Evolutionary conservation across 2,113 vertebrate species (phyloP), one percentile per base, ranked within the genome.

Genomic region (Cromileptes altivelis): DNA sequence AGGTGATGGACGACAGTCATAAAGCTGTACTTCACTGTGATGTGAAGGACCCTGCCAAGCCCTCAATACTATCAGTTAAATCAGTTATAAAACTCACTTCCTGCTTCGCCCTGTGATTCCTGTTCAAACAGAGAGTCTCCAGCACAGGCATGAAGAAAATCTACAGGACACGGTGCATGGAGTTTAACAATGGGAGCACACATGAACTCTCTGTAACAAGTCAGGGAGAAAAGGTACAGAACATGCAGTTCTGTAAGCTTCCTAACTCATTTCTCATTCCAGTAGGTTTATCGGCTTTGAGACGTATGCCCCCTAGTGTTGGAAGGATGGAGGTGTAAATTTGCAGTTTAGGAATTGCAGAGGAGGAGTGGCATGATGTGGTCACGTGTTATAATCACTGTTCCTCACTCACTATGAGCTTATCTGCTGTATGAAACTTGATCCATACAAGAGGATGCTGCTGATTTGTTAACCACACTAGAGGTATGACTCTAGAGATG

Each of bases 241-340:
- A 45, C 25, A 42, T 60, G 45, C 8, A 2, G 65, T 61, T n/a
- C 0, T 27, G 37, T 6, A 17, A 15, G 21, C 4, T 6, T 57
- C 30, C 27, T 18, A 53, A 3, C 30, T 18, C 2, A 2, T 21
- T 52, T 50, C 27, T 3, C 6, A 0, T 21, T 15, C 0, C 2
- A 3, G 0, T 6, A 6, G 2, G 14, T 57, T 64, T 49, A 62
- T 81, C 78, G 58, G 47, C 25, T 74, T 58, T 79, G 85, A 63
- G 69, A 55, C 40, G 75, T 1, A 11, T 27, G 86, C 89, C 91
- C 60, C 60, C 93, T 91, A 37, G 85, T 88, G 93, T 30, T 25
- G 10, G 11, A 33, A 73, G 12, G 4, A 0, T 45, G 23, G 49
- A 75, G 53, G 47, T 71, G 42, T 6, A 58, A 49, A 40, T 70